Conservation (phyloP, 2,797 vertebrate species). For the Sebastes dallii region DNA sequence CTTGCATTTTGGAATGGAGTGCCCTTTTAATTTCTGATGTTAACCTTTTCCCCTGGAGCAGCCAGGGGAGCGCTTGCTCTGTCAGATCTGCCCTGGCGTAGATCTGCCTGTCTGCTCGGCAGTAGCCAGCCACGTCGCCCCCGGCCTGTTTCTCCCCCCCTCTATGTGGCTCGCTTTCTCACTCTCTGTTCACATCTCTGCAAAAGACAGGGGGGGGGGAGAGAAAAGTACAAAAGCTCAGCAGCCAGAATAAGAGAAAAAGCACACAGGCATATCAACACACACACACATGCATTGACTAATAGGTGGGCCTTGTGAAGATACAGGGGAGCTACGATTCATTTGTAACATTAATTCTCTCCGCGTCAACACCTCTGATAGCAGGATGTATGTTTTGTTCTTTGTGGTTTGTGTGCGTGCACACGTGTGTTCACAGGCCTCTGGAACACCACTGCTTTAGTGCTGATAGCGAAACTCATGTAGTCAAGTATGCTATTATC, state of each 20-base stretch:
- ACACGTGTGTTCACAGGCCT: constrained; percentile 11
- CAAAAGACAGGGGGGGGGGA: constrained; percentile 41
- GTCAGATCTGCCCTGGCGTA: constrained; percentile 54
- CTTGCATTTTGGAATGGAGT: constrained; percentile 49
- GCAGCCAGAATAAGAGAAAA: constrained; percentile 9
- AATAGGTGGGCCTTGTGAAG: constrained; percentile 54
- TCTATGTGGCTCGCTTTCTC: constrained; percentile 14
- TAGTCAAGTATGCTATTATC: constrained; percentile 69
- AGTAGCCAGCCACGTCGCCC: constrained; percentile 38
- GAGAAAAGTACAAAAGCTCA: constrained; percentile 51
- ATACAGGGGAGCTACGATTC: constrained; percentile 56
- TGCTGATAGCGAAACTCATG: constrained; percentile 66
- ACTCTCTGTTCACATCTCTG: constrained; percentile 81
- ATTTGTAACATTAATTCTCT: constrained; percentile 60
- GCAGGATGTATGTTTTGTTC: constrained; percentile 39
- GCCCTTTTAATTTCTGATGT: constrained; percentile 69
- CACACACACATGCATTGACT: constrained; percentile 20
- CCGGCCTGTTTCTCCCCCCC: constrained; percentile 19
- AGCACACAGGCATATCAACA: constrained; percentile 9
- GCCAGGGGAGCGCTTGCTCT: constrained; percentile 41
- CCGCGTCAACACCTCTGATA: constrained; percentile 52
- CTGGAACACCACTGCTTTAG: constrained; percentile 59
- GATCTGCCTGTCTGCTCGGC: constrained; percentile 54
- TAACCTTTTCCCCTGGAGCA: constrained; percentile 63
- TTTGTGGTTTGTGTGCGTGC: constrained; percentile 16